Base-by-base conservation (phyloP, 1,140 invertebrate genomes). In the Drosophila tsacasi region DNA sequence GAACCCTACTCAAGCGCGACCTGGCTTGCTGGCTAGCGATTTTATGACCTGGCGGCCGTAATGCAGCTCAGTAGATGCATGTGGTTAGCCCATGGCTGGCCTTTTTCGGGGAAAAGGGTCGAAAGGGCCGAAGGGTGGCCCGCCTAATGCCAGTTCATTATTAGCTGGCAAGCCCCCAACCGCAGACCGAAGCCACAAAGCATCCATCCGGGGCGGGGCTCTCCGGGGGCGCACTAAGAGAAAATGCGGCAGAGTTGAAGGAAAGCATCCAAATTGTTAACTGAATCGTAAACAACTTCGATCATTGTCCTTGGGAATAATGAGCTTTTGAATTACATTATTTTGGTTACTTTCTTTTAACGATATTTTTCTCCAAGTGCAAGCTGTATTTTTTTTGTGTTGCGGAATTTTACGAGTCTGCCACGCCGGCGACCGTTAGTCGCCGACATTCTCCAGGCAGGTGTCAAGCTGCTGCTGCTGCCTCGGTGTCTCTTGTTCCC, bases 401-500 rank as follows among this genome's bases (percentile, higher is more conserved):
- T 49, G 42, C n/a, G 39, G 37, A 66, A 66, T 63, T 80, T 84
- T 78, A 85, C 52, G 82, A 82, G 69, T 61, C 55, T 74, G 77
- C 47, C 78, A 73, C 60, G 64, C 64, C 68, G 68, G 44, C 78
- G 44, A 55, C 69, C 77, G 62, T 40, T 47, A 64, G 59, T 71
- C 66, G 52, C 58, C 60, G 74, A 62, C 74, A 58, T 76, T 77
- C 76, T 37, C 54, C 55, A 39, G 76, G 46, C 76, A 79, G 79
- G 83, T 86, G 83, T 80, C 79, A 86, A 76, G 75, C 76, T 64
- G 42, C 63, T 79, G 55, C 37, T 72, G 75, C 76, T 64, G 42
- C 63, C 83, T 59, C 37, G 72, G 69, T 72, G 62, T 64, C 61
- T 64, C 44, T 58, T 72, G 46, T 49, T 27, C 25, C 55, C 62